phyloP scores from a whole-genome alignment of 1,140 invertebrate species.

The Melipona quadrifasciata region DNA sequence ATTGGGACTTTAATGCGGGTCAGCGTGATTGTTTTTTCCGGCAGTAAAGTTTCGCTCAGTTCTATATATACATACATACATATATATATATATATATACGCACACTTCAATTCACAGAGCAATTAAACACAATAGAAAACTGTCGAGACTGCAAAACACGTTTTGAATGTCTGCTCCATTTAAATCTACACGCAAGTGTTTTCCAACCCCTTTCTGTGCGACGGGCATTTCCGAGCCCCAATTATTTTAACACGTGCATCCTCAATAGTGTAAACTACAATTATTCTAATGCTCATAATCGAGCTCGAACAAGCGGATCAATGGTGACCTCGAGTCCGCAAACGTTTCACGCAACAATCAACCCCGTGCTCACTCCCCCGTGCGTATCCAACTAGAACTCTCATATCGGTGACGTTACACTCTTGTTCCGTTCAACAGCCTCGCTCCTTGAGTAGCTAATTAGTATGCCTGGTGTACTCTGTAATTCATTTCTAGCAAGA shows the following conservation, averaged over 20 bases:
- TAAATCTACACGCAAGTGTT: neutral
- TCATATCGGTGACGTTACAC: conserved; percentile 9
- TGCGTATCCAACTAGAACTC: neutral
- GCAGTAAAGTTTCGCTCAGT: neutral
- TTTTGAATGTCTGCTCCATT: neutral
- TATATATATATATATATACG: too few species aligned
- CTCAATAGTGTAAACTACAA: neutral
- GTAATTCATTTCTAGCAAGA: neutral
- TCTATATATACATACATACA: neutral
- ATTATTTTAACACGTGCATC: neutral
- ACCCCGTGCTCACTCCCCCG: neutral
- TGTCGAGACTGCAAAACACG: neutral
- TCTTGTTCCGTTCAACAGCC: neutral
- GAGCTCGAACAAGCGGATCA: neutral
- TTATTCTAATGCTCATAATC: neutral
- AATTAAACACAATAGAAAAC: neutral
- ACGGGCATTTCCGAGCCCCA: neutral
- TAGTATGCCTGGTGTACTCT: neutral
- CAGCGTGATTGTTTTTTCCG: neutral
- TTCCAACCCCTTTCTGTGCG: neutral
- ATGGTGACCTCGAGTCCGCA: neutral
- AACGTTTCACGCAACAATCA: conserved; percentile 13
- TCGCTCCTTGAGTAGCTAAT: neutral
- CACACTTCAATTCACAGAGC: neutral
- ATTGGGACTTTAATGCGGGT: neutral